Conservation (phyloP, 2,888 invertebrate species). For the Antheraea yamamai region DNA sequence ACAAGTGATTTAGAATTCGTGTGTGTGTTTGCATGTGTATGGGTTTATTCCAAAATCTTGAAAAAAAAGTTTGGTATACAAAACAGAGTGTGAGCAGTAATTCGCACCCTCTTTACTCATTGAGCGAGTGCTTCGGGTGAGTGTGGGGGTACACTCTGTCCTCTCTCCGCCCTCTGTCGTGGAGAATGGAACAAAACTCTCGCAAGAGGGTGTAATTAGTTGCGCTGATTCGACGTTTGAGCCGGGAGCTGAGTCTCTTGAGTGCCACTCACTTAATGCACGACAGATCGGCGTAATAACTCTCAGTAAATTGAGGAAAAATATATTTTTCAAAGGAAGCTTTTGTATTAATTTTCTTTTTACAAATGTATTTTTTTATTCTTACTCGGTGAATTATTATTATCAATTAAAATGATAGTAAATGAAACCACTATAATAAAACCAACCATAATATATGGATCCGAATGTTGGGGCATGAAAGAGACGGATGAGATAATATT, state of each 20-base stretch:
- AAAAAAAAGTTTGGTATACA: neutral
- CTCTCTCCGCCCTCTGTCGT: conserved; percentile 8
- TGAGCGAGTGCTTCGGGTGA: neutral
- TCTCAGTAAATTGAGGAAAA: neutral
- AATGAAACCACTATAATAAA: neutral
- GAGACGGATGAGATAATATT: no score
- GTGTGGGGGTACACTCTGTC: conserved; percentile 15
- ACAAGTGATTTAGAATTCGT: no score
- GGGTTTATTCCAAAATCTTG: no score
- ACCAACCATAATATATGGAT: no score
- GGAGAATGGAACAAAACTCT: conserved; percentile 16
- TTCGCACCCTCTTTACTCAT: neutral
- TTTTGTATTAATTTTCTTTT: neutral
- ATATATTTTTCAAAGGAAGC: neutral
- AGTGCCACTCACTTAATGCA: conserved; percentile 19
- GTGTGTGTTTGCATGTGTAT: no score
- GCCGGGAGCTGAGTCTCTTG: neutral
- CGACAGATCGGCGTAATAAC: conserved; percentile 10
- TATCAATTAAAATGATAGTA: neutral
- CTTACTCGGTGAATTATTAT: neutral
- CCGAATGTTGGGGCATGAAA: no score
- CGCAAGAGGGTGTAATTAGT: conserved; percentile 17
- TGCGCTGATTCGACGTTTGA: conserved; percentile 17
- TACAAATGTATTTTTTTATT: neutral
- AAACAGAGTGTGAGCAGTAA: conserved; percentile 12